These are phyloP conservation scores for Ceryle rudis DNA, from an alignment of 2,797 vertebrate genomes.

Conservation along the genomic window DNA sequence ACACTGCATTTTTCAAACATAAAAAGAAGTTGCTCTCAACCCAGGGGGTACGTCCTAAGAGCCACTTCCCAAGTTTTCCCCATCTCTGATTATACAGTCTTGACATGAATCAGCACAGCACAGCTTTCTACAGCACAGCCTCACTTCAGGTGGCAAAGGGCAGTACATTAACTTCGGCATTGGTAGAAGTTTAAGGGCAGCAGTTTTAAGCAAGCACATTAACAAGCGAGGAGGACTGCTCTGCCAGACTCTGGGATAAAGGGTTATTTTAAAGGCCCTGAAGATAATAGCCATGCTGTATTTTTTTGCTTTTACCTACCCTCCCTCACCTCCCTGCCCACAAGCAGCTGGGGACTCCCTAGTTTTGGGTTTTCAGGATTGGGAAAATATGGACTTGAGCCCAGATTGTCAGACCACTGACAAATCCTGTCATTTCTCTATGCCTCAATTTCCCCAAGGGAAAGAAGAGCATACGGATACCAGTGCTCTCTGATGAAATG, in stretches of 20 bases:
- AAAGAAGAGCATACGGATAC: neutral
- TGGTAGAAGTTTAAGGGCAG: constrained; percentile 12
- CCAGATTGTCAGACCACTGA: neutral
- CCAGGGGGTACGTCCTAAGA: constrained; percentile 4
- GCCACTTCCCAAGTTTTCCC: constrained; percentile 19
- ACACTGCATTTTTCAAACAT: constrained; percentile 11
- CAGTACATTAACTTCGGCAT: constrained; percentile 13
- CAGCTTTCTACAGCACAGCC: neutral
- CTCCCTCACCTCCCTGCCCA: neutral
- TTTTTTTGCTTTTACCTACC: neutral
- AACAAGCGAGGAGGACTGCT: neutral
- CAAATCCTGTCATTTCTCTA: neutral
- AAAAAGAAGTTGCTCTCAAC: constrained; percentile 1
- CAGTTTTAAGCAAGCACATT: constrained; percentile 16
- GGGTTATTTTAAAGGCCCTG: neutral
- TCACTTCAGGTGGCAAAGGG: constrained; percentile 28
- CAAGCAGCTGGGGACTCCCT: neutral
- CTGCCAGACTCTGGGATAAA: neutral
- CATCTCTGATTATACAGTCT: constrained; percentile 15
- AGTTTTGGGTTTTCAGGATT: neutral
- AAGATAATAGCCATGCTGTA: neutral
- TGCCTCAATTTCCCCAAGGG: neutral
- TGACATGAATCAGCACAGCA: constrained; percentile 1
- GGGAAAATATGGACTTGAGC: neutral
- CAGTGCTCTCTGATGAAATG: neutral